Evolutionary conservation across 2,888 invertebrate species (phyloP).

Genomic region (Odontomyia ornata): DNA sequence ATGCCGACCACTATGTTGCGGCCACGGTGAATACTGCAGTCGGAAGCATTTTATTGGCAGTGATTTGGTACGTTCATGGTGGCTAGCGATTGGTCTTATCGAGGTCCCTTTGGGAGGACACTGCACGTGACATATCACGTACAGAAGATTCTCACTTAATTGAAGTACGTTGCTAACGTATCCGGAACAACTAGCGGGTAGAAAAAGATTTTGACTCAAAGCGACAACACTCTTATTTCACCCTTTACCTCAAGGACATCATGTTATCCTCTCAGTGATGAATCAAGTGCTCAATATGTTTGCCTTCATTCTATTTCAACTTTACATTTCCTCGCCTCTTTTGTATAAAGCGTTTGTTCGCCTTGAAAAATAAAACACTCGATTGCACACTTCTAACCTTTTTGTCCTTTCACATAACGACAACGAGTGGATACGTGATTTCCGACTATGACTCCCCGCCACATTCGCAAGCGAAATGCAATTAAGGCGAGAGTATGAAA

Average conservation of each 20-base stretch:
- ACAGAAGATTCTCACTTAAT: no score
- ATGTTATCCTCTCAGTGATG: neutral
- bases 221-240: neutral
- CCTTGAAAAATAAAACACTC: neutral
- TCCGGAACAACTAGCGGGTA: no score
- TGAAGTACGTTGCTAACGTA: no score
- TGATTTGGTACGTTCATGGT: no score
- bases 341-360: neutral
- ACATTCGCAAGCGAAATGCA: neutral
- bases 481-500: neutral
- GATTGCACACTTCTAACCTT: neutral
- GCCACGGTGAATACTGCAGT: no score
- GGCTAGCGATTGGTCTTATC: no score
- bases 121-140: no score
- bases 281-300: constrained; percentile 8
- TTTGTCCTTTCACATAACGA: no score
- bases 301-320: neutral
- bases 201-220: neutral
- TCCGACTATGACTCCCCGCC: neutral
- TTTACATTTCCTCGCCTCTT: neutral
- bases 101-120: no score
- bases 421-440: no score
- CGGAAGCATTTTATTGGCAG: no score
- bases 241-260: neutral
- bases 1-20: no score